Conservation (phyloP, 1,140 invertebrate genomes). For the Listronotus bonariensis region DNA sequence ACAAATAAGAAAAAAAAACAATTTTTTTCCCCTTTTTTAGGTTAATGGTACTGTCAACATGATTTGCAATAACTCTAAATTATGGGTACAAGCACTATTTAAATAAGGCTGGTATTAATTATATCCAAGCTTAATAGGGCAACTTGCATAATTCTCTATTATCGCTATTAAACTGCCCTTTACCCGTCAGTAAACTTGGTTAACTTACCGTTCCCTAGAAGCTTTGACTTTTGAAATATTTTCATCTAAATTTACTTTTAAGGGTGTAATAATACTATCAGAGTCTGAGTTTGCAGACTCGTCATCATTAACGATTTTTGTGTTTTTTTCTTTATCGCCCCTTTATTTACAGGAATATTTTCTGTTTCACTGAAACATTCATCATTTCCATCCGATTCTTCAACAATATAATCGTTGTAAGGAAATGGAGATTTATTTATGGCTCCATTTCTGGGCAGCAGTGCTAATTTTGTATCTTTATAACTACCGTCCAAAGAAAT, state of each 20-base stretch:
- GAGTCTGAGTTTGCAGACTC: slow-evolving; percentile 69
- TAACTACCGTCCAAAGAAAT: slow-evolving; percentile 92
- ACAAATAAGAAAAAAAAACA: too few species aligned
- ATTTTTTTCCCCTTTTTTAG: too few species aligned
- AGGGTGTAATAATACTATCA: slow-evolving; percentile 64
- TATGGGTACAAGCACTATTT: too few species aligned
- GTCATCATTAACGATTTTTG: slow-evolving; percentile 55
- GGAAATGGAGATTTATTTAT: slow-evolving; percentile 50
- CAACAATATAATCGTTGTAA: slow-evolving; percentile 56
- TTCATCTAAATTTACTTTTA: slow-evolving; percentile 49
- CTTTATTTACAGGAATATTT: slow-evolving; percentile 43
- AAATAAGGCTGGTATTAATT: too few species aligned
- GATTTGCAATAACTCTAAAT: too few species aligned
- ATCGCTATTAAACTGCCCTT: too few species aligned
- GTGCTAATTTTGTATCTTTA: slow-evolving; percentile 76
- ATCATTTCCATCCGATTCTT: slow-evolving; percentile 56
- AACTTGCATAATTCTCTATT: too few species aligned
- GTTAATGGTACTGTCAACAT: too few species aligned
- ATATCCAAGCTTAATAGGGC: too few species aligned
- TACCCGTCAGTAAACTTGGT: too few species aligned
- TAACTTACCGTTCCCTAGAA: slow-evolving; percentile 34
- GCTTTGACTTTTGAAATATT: slow-evolving; percentile 12
- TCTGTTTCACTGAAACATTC: slow-evolving; percentile 60
- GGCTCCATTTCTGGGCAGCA: slow-evolving; percentile 59
- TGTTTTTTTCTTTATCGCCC: slow-evolving; percentile 42